Percentiles rank a stretch among this genome's conserved stretches.
Conservation (phyloP, 2,797 vertebrate species). For the Morelia viridis region DNA sequence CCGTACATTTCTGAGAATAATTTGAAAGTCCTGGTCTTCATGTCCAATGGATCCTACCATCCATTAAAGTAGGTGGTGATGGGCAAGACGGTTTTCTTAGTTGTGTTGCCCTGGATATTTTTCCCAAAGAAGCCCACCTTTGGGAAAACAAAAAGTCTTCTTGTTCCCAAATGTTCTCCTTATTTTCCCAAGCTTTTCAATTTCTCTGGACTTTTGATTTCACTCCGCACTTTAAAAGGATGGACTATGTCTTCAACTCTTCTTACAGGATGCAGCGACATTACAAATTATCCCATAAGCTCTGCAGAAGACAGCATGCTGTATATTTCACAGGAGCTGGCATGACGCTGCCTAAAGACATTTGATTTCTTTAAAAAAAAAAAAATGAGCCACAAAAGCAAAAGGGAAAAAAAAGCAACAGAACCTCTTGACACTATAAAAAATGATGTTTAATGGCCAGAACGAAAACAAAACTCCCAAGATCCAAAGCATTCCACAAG, state of each 20-base stretch:
- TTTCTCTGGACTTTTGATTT: not conserved
- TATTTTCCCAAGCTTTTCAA: not conserved
- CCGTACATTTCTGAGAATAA: not conserved
- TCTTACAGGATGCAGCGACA: not conserved
- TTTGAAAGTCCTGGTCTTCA: not conserved
- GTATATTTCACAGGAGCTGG: not conserved
- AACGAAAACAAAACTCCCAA: constrained; percentile 18
- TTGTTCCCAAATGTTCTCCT: not conserved
- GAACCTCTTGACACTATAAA: constrained; percentile 20
- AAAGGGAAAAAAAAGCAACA: not conserved
- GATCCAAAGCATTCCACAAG: constrained; percentile 6
- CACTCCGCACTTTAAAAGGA: not conserved
- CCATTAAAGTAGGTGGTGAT: not conserved
- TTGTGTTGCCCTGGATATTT: not conserved
- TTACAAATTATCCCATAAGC: constrained; percentile 16
- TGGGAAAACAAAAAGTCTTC: not conserved
- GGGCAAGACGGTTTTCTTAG: not conserved
- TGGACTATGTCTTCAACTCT: not conserved
- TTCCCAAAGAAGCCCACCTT: not conserved
- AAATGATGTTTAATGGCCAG: constrained; percentile 10
- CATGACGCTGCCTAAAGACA: not conserved
- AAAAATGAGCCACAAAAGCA: not conserved
- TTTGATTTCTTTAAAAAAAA: not conserved
- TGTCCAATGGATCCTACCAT: not conserved
- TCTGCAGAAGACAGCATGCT: constrained; percentile 1